Percentiles rank a stretch among this genome's conserved stretches.
Evolutionary conservation across 2,888 invertebrate genomes (phyloP).

Genomic region (Gisinianus flammeolus): DNA sequence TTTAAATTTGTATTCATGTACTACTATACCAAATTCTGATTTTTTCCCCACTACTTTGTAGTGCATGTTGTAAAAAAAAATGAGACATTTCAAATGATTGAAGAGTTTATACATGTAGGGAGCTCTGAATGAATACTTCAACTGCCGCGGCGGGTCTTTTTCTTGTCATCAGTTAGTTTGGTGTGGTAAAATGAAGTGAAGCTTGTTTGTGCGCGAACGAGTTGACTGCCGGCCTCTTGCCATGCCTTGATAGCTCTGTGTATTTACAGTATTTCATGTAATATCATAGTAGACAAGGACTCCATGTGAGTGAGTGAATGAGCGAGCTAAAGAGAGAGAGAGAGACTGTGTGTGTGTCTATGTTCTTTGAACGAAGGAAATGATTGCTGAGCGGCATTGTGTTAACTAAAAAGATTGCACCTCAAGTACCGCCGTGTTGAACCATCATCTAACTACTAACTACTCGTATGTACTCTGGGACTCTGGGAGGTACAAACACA

Average conservation of each 20-base stretch:
- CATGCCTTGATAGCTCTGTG: background rate
- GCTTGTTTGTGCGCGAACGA: conserved; percentile 11
- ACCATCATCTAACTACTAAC: conserved; percentile 7
- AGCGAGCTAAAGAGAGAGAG: background rate
- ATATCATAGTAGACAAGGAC: background rate
- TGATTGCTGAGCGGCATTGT: conserved; percentile 55
- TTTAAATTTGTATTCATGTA: too few species aligned
- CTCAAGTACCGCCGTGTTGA: conserved; percentile 41
- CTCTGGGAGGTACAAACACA: conserved; percentile 8
- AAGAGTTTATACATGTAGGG: background rate
- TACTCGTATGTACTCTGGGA: background rate
- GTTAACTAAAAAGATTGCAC: conserved; percentile 57
- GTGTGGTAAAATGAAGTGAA: conserved; percentile 17
- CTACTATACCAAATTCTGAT: too few species aligned
- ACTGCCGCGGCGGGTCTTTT: conserved; percentile 20
- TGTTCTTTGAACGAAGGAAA: background rate
- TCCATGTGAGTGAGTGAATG: background rate
- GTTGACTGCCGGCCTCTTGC: conserved; percentile 21
- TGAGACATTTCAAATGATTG: too few species aligned
- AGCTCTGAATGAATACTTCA: background rate
- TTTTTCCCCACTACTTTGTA: too few species aligned
- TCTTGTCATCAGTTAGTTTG: conserved; percentile 14
- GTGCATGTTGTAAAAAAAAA: too few species aligned
- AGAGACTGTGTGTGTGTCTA: background rate
- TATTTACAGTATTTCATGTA: background rate